Percentiles rank a stretch among this genome's conserved stretches.
Evolutionary conservation across 2,888 invertebrate species (phyloP).

Genomic region (Anthophora plumipes): DNA sequence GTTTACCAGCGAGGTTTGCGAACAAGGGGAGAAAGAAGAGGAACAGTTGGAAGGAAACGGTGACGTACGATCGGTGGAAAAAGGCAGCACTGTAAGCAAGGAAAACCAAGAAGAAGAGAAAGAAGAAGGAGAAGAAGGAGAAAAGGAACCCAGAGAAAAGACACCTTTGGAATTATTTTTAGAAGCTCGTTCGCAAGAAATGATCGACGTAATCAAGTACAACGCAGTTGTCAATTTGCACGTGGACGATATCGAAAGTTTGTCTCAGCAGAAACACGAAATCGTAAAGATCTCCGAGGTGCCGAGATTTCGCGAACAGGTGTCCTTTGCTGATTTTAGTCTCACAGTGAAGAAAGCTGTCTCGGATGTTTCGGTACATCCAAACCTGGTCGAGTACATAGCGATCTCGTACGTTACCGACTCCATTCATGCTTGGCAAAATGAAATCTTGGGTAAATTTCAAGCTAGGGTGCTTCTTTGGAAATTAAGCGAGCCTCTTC

Average conservation of each 20-base stretch:
- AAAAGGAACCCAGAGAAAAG: conserved; percentile 32
- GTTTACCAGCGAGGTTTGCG: conserved; percentile 10
- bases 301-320: conserved; percentile 70
- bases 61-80: conserved; percentile 45
- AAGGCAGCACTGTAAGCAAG: neutral
- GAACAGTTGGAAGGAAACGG: conserved; percentile 44
- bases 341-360: conserved; percentile 74
- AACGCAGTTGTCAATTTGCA: conserved; percentile 79
- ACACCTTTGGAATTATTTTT: conserved; percentile 63
- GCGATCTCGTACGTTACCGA: conserved; percentile 72
- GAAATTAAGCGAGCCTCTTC: conserved; percentile 73
- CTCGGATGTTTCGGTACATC: conserved; percentile 80
- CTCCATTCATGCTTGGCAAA: neutral
- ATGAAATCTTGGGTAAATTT: conserved; percentile 10
- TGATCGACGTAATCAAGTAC: conserved; percentile 74
- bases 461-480: conserved; percentile 71
- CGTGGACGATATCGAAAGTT: conserved; percentile 75
- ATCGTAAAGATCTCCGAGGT: too few relatives aligned
- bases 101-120: conserved; percentile 32
- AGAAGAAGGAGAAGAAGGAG: conserved; percentile 13
- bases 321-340: conserved; percentile 75
- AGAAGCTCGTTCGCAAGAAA: conserved; percentile 55
- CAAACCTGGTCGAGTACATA: conserved; percentile 68
- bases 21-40: conserved; percentile 28
- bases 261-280: conserved; percentile 15